Evolutionary conservation across 1,140 invertebrate genomes (phyloP).

Genomic region (Doryteuthis pealeii): DNA sequence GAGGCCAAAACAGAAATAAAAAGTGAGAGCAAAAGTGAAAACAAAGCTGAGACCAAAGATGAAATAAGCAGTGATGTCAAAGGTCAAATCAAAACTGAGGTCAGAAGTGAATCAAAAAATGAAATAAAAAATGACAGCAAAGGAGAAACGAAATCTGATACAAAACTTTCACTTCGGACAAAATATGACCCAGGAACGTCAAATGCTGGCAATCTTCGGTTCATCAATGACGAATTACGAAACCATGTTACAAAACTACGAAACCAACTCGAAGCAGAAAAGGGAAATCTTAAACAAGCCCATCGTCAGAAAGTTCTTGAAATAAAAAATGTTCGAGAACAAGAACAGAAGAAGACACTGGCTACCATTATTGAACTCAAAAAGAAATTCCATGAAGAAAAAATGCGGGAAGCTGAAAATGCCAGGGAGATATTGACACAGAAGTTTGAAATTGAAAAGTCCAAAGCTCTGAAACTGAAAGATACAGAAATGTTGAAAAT

Average conservation of each 20-base stretch:
- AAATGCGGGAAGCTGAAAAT: conserved; percentile 25
- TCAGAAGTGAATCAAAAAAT: not conserved
- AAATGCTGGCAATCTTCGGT: conserved; percentile 13
- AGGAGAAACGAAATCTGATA: not conserved
- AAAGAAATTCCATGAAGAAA: conserved; percentile 29
- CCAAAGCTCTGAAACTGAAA: conserved; percentile 25
- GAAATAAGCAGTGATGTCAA: not conserved
- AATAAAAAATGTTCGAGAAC: conserved; percentile 23
- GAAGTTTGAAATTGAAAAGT: conserved; percentile 31
- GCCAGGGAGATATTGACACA: conserved; percentile 18
- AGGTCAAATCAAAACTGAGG: not conserved
- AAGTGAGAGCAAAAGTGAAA: too few relatives aligned
- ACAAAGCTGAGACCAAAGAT: not conserved
- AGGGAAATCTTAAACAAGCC: conserved; percentile 26
- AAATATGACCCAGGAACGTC: not conserved
- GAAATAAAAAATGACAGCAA: not conserved
- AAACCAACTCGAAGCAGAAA: conserved; percentile 31
- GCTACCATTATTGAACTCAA: conserved; percentile 24
- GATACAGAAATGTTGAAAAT: conserved; percentile 35
- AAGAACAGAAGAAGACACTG: conserved; percentile 27
- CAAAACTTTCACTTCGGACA: not conserved
- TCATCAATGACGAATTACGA: conserved; percentile 31
- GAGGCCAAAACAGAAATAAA: too few relatives aligned
- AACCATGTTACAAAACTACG: conserved; percentile 28
- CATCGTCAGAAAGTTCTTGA: conserved; percentile 37